phyloP scores from a whole-genome alignment of 2,888 invertebrate genomes.

The Hirtodrosophila trivittata region DNA sequence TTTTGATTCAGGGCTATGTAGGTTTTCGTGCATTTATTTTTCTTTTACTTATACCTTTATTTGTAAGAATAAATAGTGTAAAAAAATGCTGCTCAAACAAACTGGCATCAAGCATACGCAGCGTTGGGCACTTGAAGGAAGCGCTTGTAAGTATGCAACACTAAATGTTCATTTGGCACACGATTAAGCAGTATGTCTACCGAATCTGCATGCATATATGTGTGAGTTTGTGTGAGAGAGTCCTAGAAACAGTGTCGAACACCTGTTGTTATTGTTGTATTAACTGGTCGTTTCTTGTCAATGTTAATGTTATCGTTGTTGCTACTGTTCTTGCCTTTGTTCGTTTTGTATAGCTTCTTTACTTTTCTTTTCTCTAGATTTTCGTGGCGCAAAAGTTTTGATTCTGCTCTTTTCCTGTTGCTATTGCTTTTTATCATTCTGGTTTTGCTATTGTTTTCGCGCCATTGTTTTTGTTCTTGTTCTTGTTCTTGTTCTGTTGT shows the following conservation, averaged over 20 bases:
- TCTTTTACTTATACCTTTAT: conserved; percentile 15
- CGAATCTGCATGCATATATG: not conserved
- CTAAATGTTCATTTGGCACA: conserved; percentile 34
- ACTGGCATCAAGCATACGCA: conserved; percentile 24
- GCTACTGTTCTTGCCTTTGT: conserved; percentile 7
- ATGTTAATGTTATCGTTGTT: conserved; percentile 21
- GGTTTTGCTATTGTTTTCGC: conserved; percentile 31
- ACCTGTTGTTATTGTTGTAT: conserved; percentile 66
- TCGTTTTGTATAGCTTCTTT: conserved; percentile 22
- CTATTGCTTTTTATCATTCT: conserved; percentile 29
- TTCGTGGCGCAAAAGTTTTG: conserved; percentile 52
- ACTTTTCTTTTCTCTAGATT: conserved; percentile 37
- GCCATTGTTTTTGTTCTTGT: conserved; percentile 23
- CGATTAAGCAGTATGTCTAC: not conserved
- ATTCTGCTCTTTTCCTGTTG: conserved; percentile 43
- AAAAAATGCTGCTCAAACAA: conserved; percentile 32
- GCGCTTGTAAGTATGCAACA: conserved; percentile 58
- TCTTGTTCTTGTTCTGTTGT: conserved; percentile 30
- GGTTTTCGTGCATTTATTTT: conserved; percentile 13
- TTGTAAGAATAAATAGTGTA: conserved; percentile 37
- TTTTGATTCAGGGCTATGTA: conserved; percentile 47
- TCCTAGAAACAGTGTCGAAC: conserved; percentile 54
- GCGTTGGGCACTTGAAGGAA: conserved; percentile 3
- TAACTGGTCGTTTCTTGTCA: conserved; percentile 28
- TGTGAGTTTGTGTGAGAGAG: conserved; percentile 10